These are phyloP conservation scores for Nephrotoma guestfalica DNA, from an alignment of 2,888 invertebrate genomes.

Conservation along the genomic window DNA sequence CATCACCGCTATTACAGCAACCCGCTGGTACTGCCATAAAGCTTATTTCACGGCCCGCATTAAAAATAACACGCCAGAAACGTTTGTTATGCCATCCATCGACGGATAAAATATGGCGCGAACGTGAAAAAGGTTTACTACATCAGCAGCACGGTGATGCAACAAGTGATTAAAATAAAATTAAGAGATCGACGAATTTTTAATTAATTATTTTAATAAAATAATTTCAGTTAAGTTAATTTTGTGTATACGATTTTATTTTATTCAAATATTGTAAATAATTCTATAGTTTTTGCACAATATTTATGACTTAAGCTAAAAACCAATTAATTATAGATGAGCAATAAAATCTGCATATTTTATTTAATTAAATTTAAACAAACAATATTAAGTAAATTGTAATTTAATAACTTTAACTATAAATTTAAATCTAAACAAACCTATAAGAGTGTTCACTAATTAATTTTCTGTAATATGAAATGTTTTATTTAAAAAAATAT, in stretches of 20 bases:
- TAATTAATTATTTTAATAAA: not conserved
- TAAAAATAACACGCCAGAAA: conserved; percentile 17
- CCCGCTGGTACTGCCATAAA: not conserved
- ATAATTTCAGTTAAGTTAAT: not conserved
- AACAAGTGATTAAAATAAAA: conserved; percentile 2
- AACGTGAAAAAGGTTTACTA: not conserved
- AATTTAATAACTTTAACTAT: not conserved
- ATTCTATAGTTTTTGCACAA: not conserved
- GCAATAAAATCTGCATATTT: not conserved
- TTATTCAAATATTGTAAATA: not conserved
- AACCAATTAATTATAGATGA: not conserved
- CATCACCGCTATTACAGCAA: conserved; percentile 38
- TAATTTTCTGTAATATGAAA: not conserved
- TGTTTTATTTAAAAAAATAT: not conserved
- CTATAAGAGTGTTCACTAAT: not conserved
- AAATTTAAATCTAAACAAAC: not conserved
- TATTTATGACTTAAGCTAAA: not conserved
- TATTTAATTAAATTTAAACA: not conserved
- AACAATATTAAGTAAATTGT: not conserved
- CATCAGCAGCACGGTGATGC: not conserved
- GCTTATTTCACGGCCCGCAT: not conserved
- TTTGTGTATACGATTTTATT: not conserved
- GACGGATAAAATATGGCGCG: not conserved
- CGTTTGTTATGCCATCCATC: conserved; percentile 14
- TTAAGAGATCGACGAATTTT: not conserved